Evolutionary conservation across 2,113 vertebrate genomes (phyloP).

Genomic region (Carassius carassius): DNA sequence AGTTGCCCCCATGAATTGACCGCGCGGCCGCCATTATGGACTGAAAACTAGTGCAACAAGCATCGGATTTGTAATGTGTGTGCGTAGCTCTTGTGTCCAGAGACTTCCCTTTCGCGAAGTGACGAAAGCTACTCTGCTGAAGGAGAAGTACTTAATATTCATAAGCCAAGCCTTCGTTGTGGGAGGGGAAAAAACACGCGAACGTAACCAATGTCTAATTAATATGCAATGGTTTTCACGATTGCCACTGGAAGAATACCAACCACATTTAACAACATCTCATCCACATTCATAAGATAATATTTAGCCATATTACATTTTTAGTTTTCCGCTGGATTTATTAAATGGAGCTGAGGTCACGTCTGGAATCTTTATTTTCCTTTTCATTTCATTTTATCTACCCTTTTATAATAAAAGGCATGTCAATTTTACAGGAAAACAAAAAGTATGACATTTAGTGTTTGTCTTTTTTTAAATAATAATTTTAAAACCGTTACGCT

Average conservation of each 20-base stretch:
- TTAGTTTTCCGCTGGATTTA: neutral
- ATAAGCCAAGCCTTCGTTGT: neutral
- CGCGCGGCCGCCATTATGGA: no score
- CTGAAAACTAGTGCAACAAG: no score
- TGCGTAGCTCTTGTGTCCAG: no score
- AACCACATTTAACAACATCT: neutral
- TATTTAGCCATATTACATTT: neutral
- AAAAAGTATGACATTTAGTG: neutral
- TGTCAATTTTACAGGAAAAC: neutral
- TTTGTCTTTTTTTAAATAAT: neutral
- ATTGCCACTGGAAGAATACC: neutral
- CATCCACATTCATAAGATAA: neutral
- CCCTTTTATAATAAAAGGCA: neutral
- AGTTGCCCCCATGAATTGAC: no score
- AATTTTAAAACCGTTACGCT: no score
- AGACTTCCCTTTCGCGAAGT: slow-evolving; percentile 13
- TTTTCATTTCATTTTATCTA: neutral
- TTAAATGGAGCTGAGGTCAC: neutral
- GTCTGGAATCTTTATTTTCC: neutral
- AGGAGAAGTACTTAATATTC: slow-evolving; percentile 3
- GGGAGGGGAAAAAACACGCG: neutral
- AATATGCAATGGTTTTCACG: neutral
- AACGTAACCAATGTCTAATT: neutral
- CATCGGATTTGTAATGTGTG: no score
- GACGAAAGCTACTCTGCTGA: neutral